Percentiles rank a stretch among this genome's conserved stretches.
These are phyloP conservation scores for Apogon talboti DNA, from an alignment of 2,797 vertebrate species.

Conservation along the genomic window DNA sequence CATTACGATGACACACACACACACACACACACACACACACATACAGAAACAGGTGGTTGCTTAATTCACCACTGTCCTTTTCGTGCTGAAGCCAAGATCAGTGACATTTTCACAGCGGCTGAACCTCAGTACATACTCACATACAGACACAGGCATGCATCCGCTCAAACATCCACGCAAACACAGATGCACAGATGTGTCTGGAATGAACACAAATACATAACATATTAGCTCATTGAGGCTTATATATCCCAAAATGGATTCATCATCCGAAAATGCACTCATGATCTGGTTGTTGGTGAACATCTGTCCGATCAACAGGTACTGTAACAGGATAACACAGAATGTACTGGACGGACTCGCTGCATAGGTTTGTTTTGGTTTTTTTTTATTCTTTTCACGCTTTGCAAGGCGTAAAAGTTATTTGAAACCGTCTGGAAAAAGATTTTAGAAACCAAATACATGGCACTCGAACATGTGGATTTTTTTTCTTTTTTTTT, in stretches of 20 bases:
- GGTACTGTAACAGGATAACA: background rate
- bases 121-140: constrained; percentile 5
- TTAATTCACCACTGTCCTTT: constrained; percentile 32
- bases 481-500: background rate
- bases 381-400: too few relatives aligned
- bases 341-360: background rate
- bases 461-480: background rate
- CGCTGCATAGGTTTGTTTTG: too few relatives aligned
- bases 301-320: constrained; percentile 49
- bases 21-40: constrained; percentile 15
- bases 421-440: background rate
- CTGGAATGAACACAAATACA: constrained; percentile 11
- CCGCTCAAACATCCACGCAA: constrained; percentile 2
- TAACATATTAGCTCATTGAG: constrained; percentile 20
- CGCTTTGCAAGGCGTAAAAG: too few relatives aligned
- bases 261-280: constrained; percentile 1
- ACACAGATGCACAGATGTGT: constrained; percentile 18
- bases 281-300: constrained; percentile 36
- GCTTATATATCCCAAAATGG: constrained; percentile 31
- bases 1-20: constrained; percentile 34
- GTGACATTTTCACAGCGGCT: constrained; percentile 7
- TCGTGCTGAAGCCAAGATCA: constrained; percentile 5
- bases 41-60: constrained; percentile 25
- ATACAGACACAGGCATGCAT: background rate
- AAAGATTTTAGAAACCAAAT: background rate